Conservation (phyloP, 2,888 invertebrate genomes). For the Marasmarcha lunaedactyla region DNA sequence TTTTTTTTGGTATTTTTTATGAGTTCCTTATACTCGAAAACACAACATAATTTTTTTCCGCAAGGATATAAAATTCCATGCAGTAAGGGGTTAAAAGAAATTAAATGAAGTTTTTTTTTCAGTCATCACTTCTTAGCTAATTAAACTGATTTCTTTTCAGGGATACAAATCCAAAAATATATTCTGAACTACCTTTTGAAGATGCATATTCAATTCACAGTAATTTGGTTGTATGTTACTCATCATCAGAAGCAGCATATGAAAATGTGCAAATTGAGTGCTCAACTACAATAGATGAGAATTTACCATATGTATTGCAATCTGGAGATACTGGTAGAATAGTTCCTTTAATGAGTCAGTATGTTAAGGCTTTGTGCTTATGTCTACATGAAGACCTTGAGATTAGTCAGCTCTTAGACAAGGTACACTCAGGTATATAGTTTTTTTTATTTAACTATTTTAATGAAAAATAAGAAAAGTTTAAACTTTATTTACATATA, state of each 20-base stretch:
- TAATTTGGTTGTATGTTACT: slow-evolving; percentile 49
- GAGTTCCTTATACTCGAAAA: too few relatives aligned
- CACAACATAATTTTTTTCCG: too few relatives aligned
- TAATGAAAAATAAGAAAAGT: background rate
- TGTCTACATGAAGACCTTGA: slow-evolving; percentile 46
- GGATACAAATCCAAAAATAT: slow-evolving; percentile 34
- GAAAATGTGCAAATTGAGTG: slow-evolving; percentile 52
- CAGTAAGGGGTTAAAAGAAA: too few relatives aligned
- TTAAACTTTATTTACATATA: background rate
- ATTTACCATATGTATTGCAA: slow-evolving; percentile 40
- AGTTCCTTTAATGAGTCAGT: slow-evolving; percentile 42
- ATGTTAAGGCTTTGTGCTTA: slow-evolving; percentile 48
- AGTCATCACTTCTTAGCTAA: too few relatives aligned
- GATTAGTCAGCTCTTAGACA: slow-evolving; percentile 50
- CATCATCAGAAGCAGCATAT: slow-evolving; percentile 46
- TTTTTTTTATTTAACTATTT: background rate
- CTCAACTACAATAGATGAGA: slow-evolving; percentile 33
- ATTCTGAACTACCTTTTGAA: slow-evolving; percentile 27
- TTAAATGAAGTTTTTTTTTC: too few relatives aligned
- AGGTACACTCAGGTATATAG: slow-evolving; percentile 54
- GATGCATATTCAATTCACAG: slow-evolving; percentile 45
- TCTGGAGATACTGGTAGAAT: slow-evolving; percentile 41
- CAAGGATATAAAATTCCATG: too few relatives aligned
- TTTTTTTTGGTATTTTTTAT: too few relatives aligned
- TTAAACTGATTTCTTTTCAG: too few relatives aligned